Percentiles rank a stretch among this genome's conserved stretches.
Conservation (phyloP, 2,797 vertebrate genomes). For the Sebastes iracundus region DNA sequence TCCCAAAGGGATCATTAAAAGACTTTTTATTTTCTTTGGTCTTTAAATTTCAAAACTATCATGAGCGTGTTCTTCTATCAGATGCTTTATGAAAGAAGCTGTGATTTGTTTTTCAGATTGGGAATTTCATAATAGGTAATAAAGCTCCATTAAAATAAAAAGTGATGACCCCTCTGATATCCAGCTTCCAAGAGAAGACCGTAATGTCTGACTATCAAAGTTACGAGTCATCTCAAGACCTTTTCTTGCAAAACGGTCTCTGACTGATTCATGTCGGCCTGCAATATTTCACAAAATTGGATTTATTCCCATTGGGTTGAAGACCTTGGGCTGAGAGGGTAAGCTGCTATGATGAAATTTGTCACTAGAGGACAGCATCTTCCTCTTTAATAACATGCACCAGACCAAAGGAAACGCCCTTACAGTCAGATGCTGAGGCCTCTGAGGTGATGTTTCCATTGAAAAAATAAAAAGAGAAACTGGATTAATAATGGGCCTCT, state of each 20-base stretch:
- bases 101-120: not conserved
- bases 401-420: slow-evolving; percentile 64
- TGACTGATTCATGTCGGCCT: not conserved
- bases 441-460: slow-evolving; percentile 1
- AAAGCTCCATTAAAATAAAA: not conserved
- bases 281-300: slow-evolving; percentile 1
- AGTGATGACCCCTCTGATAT: slow-evolving; percentile 4
- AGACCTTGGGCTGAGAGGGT: not conserved
- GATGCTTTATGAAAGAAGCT: not conserved
- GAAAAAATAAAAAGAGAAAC: not conserved
- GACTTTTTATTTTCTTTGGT: not conserved
- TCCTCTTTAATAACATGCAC: slow-evolving; percentile 36
- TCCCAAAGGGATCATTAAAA: not conserved
- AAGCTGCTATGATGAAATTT: slow-evolving; percentile 31
- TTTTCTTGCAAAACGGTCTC: slow-evolving; percentile 1
- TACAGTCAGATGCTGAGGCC: slow-evolving; percentile 24
- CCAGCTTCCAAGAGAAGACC: not conserved
- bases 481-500: not conserved
- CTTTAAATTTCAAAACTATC: not conserved
- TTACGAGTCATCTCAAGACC: slow-evolving; percentile 12
- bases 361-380: slow-evolving; percentile 75
- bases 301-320: not conserved
- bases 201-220: not conserved
- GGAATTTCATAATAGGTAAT: not conserved
- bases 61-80: not conserved